phyloP scores from a whole-genome alignment of 2,113 vertebrate genomes.

The Prunella fulvescens region DNA sequence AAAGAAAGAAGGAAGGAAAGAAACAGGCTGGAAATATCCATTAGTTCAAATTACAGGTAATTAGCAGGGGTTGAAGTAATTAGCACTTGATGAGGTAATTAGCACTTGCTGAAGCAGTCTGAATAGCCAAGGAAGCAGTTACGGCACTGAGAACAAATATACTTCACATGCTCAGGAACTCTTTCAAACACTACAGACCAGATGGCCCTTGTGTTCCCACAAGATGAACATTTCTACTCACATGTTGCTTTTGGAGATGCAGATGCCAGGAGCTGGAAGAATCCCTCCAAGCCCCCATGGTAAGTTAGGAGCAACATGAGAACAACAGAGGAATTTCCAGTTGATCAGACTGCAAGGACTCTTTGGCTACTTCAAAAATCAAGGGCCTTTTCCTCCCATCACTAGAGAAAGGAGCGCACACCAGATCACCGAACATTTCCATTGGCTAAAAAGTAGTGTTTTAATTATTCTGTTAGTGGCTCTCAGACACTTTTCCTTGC shows the following conservation, averaged over 20 bases:
- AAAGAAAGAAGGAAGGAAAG: background rate
- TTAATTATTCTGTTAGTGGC: background rate
- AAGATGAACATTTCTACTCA: background rate
- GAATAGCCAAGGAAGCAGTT: background rate
- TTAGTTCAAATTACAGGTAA: background rate
- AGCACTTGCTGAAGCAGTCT: background rate
- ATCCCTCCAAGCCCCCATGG: background rate
- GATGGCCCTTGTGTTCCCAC: background rate
- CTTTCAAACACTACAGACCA: background rate
- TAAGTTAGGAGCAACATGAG: background rate
- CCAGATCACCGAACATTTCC: background rate
- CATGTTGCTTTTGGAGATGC: background rate
- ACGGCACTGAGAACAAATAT: background rate
- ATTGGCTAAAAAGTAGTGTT: background rate
- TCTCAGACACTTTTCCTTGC: background rate
- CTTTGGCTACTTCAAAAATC: background rate
- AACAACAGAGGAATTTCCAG: background rate
- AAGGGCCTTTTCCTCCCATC: background rate
- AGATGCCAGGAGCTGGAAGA: background rate
- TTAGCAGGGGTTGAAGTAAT: background rate
- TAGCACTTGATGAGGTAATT: background rate
- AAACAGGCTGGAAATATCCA: background rate
- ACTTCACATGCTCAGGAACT: background rate
- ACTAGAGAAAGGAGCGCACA: background rate
- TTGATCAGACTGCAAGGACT: background rate